Evolutionary conservation across 2,888 invertebrate species (phyloP).

Genomic region (Ormyrus pomaceus): DNA sequence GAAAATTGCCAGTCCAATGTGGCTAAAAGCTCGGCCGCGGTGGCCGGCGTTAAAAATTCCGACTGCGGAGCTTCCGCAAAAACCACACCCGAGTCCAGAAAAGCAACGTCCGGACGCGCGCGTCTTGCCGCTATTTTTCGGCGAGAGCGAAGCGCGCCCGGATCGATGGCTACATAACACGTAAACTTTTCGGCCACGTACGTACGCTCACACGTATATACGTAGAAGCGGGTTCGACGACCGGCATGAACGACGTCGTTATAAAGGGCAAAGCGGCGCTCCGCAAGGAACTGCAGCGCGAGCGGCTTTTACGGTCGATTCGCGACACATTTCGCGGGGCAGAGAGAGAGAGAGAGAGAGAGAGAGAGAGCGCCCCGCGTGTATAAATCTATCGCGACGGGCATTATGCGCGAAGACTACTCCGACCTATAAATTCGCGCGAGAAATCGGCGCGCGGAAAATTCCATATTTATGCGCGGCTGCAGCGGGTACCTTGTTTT

Average conservation of each 20-base stretch:
- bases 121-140: neutral
- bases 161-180: conserved; percentile 40
- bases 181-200: conserved; percentile 37
- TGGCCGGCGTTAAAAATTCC: neutral
- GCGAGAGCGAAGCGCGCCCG: neutral
- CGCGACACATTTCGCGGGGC: conserved; percentile 58
- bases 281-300: neutral
- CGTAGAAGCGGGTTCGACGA: conserved; percentile 59
- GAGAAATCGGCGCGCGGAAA: conserved; percentile 16
- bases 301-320: conserved; percentile 66
- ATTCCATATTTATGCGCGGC: conserved; percentile 26
- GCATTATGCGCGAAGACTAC: conserved; percentile 12
- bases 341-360: neutral
- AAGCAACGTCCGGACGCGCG: neutral
- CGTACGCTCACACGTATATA: neutral
- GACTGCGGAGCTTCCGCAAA: neutral
- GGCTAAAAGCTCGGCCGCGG: neutral
- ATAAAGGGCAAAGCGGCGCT: conserved; percentile 56
- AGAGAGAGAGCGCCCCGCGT: neutral
- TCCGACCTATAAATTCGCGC: conserved; percentile 31
- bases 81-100: neutral
- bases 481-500: neutral
- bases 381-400: conserved; percentile 43
- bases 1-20: neutral
- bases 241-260: conserved; percentile 61